Conservation (phyloP, 2,797 vertebrate species). For the Paratrypauchen microcephalus region DNA sequence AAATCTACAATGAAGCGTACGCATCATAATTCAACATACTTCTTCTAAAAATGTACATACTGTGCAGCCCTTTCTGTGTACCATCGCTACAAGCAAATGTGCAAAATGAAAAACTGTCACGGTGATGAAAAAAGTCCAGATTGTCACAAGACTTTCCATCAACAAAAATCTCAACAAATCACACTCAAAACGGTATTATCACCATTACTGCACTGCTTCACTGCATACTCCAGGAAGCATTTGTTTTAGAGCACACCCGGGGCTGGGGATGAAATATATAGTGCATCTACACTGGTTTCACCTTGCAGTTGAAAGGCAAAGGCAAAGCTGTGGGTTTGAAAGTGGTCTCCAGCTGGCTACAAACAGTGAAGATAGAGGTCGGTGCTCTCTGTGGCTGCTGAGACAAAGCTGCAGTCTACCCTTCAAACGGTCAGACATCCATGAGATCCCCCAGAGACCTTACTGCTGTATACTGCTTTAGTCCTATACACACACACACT, state of each 20-base stretch:
- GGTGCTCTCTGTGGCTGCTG: conserved; percentile 46
- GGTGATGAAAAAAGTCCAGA: background rate
- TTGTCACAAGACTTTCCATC: too few relatives aligned
- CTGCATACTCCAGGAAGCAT: conserved; percentile 22
- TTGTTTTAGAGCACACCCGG: conserved; percentile 36
- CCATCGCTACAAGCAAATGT: background rate
- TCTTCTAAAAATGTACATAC: background rate
- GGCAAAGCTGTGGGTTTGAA: conserved; percentile 48
- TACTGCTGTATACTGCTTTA: conserved; percentile 51
- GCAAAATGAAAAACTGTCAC: background rate
- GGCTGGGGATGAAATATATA: conserved; percentile 30
- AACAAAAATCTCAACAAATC: conserved; percentile 33
- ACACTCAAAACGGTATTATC: conserved; percentile 25
- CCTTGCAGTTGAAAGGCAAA: conserved; percentile 57
- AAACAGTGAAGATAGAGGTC: conserved; percentile 60
- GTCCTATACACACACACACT: conserved; percentile 38
- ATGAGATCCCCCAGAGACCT: conserved; percentile 65
- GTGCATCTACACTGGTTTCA: conserved; percentile 39
- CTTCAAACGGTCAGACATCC: conserved; percentile 72
- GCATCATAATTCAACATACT: background rate
- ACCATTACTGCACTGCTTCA: conserved; percentile 10
- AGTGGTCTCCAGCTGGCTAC: conserved; percentile 55
- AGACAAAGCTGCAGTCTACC: conserved; percentile 49
- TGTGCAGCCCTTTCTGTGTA: background rate
- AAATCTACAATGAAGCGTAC: too few relatives aligned